Conservation (phyloP, 2,113 vertebrate species). For the Leptocoma aspasia region DNA sequence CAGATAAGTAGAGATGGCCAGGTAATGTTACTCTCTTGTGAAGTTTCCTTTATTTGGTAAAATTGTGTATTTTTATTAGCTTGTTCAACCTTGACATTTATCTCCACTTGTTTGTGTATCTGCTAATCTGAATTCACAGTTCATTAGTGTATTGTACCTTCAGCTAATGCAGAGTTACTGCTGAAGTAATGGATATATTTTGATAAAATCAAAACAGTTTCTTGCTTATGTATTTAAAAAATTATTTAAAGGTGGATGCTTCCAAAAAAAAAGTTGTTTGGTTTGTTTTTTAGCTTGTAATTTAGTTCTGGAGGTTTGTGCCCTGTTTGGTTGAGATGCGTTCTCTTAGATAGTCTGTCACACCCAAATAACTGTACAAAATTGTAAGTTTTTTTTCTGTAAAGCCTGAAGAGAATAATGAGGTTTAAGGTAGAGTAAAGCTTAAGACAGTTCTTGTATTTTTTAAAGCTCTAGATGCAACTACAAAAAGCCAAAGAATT, state of each 20-base stretch:
- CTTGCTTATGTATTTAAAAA: not conserved
- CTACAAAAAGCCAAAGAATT: not conserved
- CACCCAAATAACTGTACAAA: not conserved
- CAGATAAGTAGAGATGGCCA: conserved; percentile 95
- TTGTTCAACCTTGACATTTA: not conserved
- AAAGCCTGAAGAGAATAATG: not conserved
- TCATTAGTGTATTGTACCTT: not conserved
- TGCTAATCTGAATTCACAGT: not conserved
- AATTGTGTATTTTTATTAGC: not conserved
- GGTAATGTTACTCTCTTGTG: conserved; percentile 61
- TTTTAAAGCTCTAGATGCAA: not conserved
- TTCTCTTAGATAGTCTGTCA: not conserved
- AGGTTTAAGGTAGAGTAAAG: not conserved
- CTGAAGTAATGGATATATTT: not conserved
- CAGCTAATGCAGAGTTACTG: not conserved
- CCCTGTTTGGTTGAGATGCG: not conserved
- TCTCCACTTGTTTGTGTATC: rapidly evolving
- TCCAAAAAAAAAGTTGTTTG: not conserved
- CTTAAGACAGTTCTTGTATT: not conserved
- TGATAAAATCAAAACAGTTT: not conserved
- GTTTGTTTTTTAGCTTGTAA: not conserved
- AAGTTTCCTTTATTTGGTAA: not conserved
- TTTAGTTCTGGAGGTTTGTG: not conserved
- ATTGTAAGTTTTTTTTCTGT: not conserved
- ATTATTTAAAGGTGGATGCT: not conserved